These are phyloP conservation scores for Ormyrus rosae DNA, from an alignment of 2,888 invertebrate genomes.

Conservation along the genomic window DNA sequence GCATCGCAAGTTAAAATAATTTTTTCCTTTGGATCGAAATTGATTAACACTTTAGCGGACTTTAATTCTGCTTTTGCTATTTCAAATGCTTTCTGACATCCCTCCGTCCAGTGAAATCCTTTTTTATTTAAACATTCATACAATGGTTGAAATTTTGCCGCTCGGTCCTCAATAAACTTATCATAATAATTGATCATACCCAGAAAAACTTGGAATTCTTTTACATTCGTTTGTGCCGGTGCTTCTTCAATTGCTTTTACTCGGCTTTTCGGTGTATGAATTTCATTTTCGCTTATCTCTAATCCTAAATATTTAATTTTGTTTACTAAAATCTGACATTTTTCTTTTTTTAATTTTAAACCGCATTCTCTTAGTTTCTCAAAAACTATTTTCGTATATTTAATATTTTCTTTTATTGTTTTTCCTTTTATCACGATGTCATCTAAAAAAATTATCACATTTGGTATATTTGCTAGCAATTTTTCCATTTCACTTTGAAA, in stretches of 20 bases:
- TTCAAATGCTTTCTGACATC: background rate
- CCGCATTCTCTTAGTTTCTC: too few relatives aligned
- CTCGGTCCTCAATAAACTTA: slow-evolving; percentile 8
- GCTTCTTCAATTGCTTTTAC: slow-evolving; percentile 10
- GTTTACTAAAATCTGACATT: too few relatives aligned
- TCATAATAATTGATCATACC: slow-evolving; percentile 12
- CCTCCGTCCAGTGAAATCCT: background rate
- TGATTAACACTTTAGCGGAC: background rate
- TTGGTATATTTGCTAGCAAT: background rate
- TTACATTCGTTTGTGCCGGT: background rate
- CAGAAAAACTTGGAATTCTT: slow-evolving; percentile 8
- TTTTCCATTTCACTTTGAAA: slow-evolving; percentile 1
- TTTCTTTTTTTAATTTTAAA: too few relatives aligned
- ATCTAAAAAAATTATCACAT: background rate
- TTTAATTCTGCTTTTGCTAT: background rate
- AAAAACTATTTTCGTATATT: too few relatives aligned
- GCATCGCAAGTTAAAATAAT: background rate
- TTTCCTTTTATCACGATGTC: background rate
- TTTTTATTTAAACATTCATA: slow-evolving; percentile 3
- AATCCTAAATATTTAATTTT: background rate
- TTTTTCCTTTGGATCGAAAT: background rate
- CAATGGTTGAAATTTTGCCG: background rate
- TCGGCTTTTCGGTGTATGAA: background rate
- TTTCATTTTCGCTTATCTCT: slow-evolving; percentile 2
- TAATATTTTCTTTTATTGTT: too few relatives aligned